Percentiles rank a stretch among this genome's conserved stretches.
Evolutionary conservation across 23 tunicate species (phyloP).

Genomic region (Styela clava): DNA sequence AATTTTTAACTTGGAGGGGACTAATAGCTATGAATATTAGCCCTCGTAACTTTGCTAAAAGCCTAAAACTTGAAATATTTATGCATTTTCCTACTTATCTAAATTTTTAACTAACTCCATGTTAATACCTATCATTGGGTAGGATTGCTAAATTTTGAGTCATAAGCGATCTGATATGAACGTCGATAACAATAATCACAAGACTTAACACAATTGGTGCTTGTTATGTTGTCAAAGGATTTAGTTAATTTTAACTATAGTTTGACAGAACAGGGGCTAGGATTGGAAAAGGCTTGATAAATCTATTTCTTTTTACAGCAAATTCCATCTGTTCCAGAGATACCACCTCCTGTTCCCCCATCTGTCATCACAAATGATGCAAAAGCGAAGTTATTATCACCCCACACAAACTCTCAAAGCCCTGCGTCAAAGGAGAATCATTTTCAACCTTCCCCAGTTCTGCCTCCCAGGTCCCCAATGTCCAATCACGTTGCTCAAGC

Average conservation of each 20-base stretch:
- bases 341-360: neutral
- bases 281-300: too few species aligned
- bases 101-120: too few species aligned
- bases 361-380: neutral
- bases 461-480: conserved; percentile 24
- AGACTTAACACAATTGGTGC: too few species aligned
- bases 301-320: conserved; percentile 19
- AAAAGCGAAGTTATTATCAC: neutral
- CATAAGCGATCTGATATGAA: neutral
- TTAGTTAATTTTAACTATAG: too few species aligned
- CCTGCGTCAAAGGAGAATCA: neutral
- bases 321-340: conserved; percentile 20
- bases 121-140: too few species aligned
- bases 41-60: too few species aligned
- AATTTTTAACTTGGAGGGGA: too few species aligned
- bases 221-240: too few species aligned
- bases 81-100: too few species aligned
- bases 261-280: too few species aligned
- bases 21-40: too few species aligned
- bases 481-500: neutral
- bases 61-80: too few species aligned
- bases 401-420: neutral
- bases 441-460: conserved; percentile 12
- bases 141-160: neutral
- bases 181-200: neutral